Conservation (phyloP, 1,140 invertebrate genomes). For the Gerris buenoi region DNA sequence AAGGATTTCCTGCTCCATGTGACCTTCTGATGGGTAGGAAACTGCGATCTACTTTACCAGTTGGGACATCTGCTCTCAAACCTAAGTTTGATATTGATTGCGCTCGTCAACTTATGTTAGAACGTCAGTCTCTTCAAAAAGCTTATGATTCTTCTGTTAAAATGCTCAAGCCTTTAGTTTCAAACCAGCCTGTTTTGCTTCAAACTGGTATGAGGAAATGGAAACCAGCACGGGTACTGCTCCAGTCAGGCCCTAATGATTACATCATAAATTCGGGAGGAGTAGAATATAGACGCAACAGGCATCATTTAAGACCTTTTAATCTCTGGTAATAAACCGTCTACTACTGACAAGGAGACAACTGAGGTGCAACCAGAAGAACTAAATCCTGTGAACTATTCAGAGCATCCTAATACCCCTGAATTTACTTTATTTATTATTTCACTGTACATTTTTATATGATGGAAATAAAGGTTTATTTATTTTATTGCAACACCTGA, state of each 20-base stretch:
- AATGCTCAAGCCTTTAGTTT: not conserved
- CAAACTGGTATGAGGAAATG: not conserved
- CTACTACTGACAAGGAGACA: too few species aligned
- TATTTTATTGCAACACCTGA: too few species aligned
- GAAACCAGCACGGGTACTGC: not conserved
- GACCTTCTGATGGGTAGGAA: not conserved
- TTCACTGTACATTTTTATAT: too few species aligned
- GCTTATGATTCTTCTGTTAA: too few species aligned
- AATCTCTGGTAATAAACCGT: too few species aligned
- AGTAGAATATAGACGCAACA: not conserved
- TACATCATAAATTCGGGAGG: not conserved
- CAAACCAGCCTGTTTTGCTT: not conserved
- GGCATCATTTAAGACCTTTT: not conserved
- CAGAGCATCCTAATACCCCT: too few species aligned
- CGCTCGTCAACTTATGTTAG: not conserved
- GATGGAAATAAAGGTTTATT: too few species aligned
- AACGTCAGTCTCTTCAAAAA: not conserved
- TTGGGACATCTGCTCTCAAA: not conserved
- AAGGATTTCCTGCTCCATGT: not conserved
- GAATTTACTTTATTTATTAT: too few species aligned
- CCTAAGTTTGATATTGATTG: not conserved
- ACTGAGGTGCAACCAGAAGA: too few species aligned
- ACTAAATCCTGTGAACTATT: too few species aligned
- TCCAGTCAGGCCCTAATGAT: not conserved
- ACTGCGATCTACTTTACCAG: not conserved